Conservation (phyloP, 2,888 invertebrate genomes). For the Helobdella robusta region DNA sequence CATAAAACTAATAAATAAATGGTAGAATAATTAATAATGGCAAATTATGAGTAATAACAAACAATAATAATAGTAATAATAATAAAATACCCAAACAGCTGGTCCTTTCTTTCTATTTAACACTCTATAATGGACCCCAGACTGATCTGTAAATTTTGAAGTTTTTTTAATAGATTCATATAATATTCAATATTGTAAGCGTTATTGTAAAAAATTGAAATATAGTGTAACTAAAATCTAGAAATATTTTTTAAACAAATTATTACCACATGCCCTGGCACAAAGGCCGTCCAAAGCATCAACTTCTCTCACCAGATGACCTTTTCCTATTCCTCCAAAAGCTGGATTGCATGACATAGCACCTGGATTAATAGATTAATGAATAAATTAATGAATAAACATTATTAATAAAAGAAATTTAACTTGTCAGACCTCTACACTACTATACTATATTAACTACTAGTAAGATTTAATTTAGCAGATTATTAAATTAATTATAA, state of each 20-base stretch:
- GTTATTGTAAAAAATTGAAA: no score
- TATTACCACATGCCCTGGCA: constrained; percentile 62
- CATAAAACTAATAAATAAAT: background rate
- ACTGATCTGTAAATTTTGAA: constrained; percentile 58
- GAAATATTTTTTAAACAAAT: background rate
- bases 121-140: constrained; percentile 70
- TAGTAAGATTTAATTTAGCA: no score
- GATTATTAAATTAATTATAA: no score
- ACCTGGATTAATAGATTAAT: no score
- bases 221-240: no score
- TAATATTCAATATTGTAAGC: no score
- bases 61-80: background rate
- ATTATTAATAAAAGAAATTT: no score
- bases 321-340: constrained; percentile 84
- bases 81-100: constrained; percentile 62
- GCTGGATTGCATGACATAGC: constrained; percentile 91
- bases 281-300: constrained; percentile 81
- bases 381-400: no score
- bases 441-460: no score
- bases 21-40: background rate
- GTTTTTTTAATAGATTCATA: no score
- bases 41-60: background rate
- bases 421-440: no score
- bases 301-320: constrained; percentile 73
- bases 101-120: constrained; percentile 73